Evolutionary conservation across 2,797 vertebrate species (phyloP), one percentile per base, ranked within the genome.

Genomic region (Molossus molossus): DNA sequence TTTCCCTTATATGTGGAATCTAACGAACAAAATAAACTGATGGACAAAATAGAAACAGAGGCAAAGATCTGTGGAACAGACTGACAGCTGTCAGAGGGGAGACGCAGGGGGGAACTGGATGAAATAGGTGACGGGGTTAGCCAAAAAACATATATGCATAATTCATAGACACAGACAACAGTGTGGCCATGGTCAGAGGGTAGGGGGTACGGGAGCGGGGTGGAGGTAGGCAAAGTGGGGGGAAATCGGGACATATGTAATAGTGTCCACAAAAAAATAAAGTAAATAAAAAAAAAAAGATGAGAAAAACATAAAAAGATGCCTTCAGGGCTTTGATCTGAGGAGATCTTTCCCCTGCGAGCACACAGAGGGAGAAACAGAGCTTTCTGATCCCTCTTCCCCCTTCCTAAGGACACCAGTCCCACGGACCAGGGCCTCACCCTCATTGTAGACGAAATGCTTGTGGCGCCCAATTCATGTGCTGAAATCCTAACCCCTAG

Each of bases 171-270:
- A 67, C n/a, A 67, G n/a, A 33, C 17, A 67, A 67, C n/a, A 67
- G n/a, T 15, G n/a, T 67, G 65, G 65, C 18, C 9, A 67, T 33
- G n/a, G 15, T n/a, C n/a, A 67, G 65, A 67, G 65, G n/a, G 65
- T 33, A 67, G 3, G n/a, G 0, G 15, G 15, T 33, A 29, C n/a
- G n/a, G n/a, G n/a, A 1, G 15, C 17, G 33, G 14, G 14, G 8
- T 67, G n/a, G n/a, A 67, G 57, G 57, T 58, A 9, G 57, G 18
- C 57, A 58, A 58, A 58, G 57, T 20, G 57, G 57, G 57, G 57
- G 7, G 57, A 2, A 58, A 53, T 53, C 2, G 57, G 18, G 8
- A 18, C n/a, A 67, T 33, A n/a, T 67, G 3, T 67, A 67, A 33
- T 33, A 33, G 3, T 67, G 65, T 33, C n/a, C 33, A 67, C n/a